A percentile compares a stretch with the other conserved stretches of the same genome.
These are phyloP conservation scores for Bovichtus variegatus DNA, from an alignment of 2,797 vertebrate species.

Conservation along the genomic window DNA sequence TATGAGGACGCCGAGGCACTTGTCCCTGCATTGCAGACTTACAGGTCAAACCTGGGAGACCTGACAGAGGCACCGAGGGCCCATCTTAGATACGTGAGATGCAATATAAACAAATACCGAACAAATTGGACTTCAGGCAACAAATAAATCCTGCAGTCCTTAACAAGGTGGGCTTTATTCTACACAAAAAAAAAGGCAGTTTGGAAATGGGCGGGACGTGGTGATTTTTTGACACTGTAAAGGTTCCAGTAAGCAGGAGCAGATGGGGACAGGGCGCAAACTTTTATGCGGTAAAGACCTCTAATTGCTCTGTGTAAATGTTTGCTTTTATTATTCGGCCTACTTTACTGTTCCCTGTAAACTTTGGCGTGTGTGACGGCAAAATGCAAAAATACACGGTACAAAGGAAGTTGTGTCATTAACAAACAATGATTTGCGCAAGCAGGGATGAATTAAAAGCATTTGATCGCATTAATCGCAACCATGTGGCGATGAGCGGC, in stretches of 20 bases:
- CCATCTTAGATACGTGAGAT: slow-evolving; percentile 44
- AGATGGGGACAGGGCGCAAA: slow-evolving; percentile 72
- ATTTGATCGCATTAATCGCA: slow-evolving; percentile 42
- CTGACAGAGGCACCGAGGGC: slow-evolving; percentile 21
- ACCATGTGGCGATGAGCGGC: slow-evolving; percentile 43
- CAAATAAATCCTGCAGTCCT: slow-evolving; percentile 60
- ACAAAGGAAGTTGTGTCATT: slow-evolving; percentile 48
- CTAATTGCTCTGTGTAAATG: slow-evolving; percentile 64
- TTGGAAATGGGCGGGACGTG: slow-evolving; percentile 44
- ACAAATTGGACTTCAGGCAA: slow-evolving; percentile 70
- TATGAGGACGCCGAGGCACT: slow-evolving; percentile 37
- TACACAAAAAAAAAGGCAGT: slow-evolving; percentile 27
- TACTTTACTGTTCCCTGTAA: slow-evolving; percentile 60
- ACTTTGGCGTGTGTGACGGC: slow-evolving; percentile 30
- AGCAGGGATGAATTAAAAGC: slow-evolving; percentile 26
- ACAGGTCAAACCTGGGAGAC: slow-evolving; percentile 47
- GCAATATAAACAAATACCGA: slow-evolving; percentile 58
- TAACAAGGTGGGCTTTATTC: slow-evolving; percentile 61
- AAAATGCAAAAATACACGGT: slow-evolving; percentile 42
- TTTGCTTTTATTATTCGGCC: slow-evolving; percentile 59
- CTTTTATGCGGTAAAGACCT: slow-evolving; percentile 40
- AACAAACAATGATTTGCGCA: slow-evolving; percentile 45
- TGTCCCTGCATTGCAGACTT: slow-evolving; percentile 36
- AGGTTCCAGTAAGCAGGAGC: slow-evolving; percentile 71
- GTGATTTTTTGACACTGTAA: slow-evolving; percentile 55